phyloP scores from a whole-genome alignment of 2,888 invertebrate species.

The Morpho helenor region DNA sequence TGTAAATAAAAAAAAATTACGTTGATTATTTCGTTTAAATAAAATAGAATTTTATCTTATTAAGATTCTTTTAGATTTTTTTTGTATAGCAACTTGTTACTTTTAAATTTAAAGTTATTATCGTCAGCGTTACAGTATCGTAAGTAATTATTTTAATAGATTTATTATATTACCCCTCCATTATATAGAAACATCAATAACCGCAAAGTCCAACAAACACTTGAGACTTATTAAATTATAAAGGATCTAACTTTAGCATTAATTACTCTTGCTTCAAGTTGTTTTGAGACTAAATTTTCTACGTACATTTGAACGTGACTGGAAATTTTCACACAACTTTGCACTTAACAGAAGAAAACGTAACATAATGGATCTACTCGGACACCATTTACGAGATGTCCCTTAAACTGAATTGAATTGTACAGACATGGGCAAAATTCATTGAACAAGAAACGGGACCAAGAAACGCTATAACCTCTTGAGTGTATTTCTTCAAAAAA shows the following conservation, averaged over 20 bases:
- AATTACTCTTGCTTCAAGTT: conserved; percentile 1
- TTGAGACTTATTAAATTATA: conserved; percentile 2
- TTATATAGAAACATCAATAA: background rate
- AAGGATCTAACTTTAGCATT: background rate
- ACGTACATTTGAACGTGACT: conserved; percentile 24
- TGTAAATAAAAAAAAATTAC: too few relatives aligned
- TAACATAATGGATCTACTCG: conserved; percentile 30
- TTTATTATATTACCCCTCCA: too few relatives aligned
- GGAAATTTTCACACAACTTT: conserved; percentile 28
- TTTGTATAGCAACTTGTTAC: too few relatives aligned
- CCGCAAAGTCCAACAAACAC: background rate
- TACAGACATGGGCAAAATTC: conserved; percentile 14
- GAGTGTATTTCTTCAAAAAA: too few relatives aligned
- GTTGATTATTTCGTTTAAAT: too few relatives aligned
- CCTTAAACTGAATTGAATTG: conserved; percentile 29
- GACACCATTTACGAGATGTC: conserved; percentile 32
- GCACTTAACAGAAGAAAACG: conserved; percentile 29
- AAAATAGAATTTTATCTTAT: too few relatives aligned
- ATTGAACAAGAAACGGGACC: conserved; percentile 10
- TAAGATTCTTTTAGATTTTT: too few relatives aligned
- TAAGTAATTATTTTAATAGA: background rate
- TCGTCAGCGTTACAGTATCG: background rate
- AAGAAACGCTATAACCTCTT: background rate
- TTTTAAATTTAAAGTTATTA: too few relatives aligned
- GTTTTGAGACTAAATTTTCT: conserved; percentile 17